phyloP scores from a whole-genome alignment of 2,888 invertebrate genomes.

The Heliconius sara region DNA sequence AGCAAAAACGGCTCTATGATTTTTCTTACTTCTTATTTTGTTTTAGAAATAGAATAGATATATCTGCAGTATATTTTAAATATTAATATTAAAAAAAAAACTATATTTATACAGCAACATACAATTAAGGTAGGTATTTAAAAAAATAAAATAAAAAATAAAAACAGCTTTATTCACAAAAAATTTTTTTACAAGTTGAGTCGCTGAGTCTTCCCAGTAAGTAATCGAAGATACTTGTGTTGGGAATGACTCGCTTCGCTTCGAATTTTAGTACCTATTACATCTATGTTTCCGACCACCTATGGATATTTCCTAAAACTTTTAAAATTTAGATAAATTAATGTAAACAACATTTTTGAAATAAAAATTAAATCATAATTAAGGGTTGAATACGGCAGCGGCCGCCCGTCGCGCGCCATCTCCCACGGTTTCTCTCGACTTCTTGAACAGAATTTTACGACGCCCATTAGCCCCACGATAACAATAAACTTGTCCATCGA shows the following conservation, averaged over 20 bases:
- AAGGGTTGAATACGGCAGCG: conserved; percentile 67
- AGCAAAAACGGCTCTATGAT: too few species aligned
- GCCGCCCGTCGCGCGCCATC: conserved; percentile 66
- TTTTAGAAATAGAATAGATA: too few species aligned
- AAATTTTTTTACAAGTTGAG: too few species aligned
- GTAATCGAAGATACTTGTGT: too few species aligned
- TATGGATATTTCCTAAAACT: conserved; percentile 3
- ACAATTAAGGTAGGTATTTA: background rate
- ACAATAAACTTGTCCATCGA: conserved; percentile 69
- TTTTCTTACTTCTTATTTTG: too few species aligned
- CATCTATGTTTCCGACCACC: background rate
- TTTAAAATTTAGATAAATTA: conserved; percentile 37
- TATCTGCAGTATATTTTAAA: too few species aligned
- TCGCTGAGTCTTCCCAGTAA: too few species aligned
- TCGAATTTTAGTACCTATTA: background rate
- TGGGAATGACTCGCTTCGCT: too few species aligned
- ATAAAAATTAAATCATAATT: conserved; percentile 57
- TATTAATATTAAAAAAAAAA: too few species aligned
- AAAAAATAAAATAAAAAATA: too few species aligned
- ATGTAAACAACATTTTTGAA: conserved; percentile 33
- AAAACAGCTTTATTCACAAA: too few species aligned
- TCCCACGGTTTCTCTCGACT: conserved; percentile 54
- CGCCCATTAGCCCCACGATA: conserved; percentile 34
- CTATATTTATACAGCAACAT: background rate
- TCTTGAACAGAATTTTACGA: conserved; percentile 42